A percentile compares a stretch with the other conserved stretches of the same genome.
phyloP scores from a whole-genome alignment of 2,113 vertebrate species.

The Calonectris borealis region DNA sequence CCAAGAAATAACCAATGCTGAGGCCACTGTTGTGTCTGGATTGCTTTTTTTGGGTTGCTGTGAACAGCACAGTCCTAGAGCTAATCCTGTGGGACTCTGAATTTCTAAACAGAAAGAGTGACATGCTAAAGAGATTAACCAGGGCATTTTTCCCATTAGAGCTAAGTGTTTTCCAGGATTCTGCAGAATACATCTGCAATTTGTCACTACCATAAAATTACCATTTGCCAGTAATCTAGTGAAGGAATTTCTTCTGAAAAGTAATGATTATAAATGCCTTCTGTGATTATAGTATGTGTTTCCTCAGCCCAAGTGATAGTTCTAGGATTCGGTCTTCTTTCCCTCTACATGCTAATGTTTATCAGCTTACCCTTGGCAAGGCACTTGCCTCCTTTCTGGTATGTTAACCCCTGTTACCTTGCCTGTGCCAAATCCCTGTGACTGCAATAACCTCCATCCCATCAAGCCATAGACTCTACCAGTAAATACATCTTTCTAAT shows the following conservation, averaged over 20 bases:
- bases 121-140: background rate
- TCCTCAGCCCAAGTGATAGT: background rate
- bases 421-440: background rate
- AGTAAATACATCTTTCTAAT: background rate
- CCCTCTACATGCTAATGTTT: background rate
- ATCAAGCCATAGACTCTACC: background rate
- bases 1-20: background rate
- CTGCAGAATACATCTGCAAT: slow-evolving; percentile 1
- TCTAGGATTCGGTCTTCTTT: background rate
- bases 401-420: background rate
- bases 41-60: background rate
- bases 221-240: background rate
- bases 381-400: background rate
- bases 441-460: background rate
- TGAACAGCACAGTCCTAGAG: background rate
- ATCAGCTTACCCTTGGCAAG: background rate
- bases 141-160: background rate
- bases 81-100: background rate
- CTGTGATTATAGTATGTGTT: background rate
- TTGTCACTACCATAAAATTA: background rate
- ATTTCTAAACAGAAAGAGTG: background rate
- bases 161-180: background rate
- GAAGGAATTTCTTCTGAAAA: slow-evolving; percentile 19
- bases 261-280: background rate
- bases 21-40: background rate